These are phyloP conservation scores for Cynoglossus semilaevis DNA, from an alignment of 2,113 vertebrate genomes.

Conservation along the genomic window DNA sequence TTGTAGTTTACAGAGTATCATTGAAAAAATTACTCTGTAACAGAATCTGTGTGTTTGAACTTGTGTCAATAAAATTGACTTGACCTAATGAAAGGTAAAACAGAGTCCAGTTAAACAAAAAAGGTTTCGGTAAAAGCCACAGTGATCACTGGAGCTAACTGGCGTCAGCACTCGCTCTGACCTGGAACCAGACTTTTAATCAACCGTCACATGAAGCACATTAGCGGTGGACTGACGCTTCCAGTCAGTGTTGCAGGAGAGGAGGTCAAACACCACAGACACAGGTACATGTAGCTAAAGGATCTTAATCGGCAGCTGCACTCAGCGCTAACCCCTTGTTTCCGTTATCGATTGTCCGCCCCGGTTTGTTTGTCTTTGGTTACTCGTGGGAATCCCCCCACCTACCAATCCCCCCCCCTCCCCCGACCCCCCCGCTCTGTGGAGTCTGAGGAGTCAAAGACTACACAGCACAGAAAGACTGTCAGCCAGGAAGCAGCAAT, in stretches of 20 bases:
- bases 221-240: slow-evolving; percentile 37
- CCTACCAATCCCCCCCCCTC: slow-evolving; percentile 45
- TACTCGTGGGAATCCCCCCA: slow-evolving; percentile 59
- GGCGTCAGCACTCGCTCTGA: too few relatives aligned
- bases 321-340: slow-evolving; percentile 59
- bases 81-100: too few relatives aligned
- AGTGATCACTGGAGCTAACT: too few relatives aligned
- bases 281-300: slow-evolving; percentile 24
- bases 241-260: slow-evolving; percentile 38
- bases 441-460: slow-evolving; percentile 66
- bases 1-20: too few relatives aligned
- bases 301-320: slow-evolving; percentile 67
- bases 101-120: too few relatives aligned
- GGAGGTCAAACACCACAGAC: slow-evolving; percentile 25
- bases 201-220: slow-evolving; percentile 59
- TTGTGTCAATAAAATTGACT: too few relatives aligned
- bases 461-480: slow-evolving; percentile 56
- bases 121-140: too few relatives aligned
- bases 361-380: slow-evolving; percentile 73
- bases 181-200: slow-evolving; percentile 54
- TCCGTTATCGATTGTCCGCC: slow-evolving; percentile 70
- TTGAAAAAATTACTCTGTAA: too few relatives aligned
- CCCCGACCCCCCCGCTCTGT: slow-evolving; percentile 50
- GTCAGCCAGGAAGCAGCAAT: slow-evolving; percentile 66
- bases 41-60: too few relatives aligned